These are phyloP conservation scores for Drosophila pectinifera DNA, from an alignment of 1,140 invertebrate genomes.

Conservation along the genomic window DNA sequence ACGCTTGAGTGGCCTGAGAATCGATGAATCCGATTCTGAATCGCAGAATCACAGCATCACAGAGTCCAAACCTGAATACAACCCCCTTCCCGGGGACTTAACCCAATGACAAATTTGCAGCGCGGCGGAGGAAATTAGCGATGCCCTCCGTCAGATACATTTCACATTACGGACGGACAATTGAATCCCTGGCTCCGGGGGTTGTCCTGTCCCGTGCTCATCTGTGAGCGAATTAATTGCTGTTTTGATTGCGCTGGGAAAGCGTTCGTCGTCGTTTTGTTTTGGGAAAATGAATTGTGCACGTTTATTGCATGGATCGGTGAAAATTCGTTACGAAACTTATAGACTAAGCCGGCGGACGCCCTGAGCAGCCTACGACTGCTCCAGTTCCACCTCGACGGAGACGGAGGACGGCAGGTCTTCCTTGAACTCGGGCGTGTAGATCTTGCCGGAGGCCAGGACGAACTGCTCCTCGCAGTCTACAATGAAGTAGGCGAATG, in stretches of 20 bases:
- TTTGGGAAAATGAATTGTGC: constrained; percentile 59
- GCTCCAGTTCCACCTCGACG: constrained; percentile 76
- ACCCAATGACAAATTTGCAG: constrained; percentile 78
- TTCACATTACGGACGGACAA: constrained; percentile 82
- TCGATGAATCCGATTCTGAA: constrained; percentile 45
- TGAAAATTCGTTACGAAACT: constrained; percentile 76
- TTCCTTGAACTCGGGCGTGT: constrained; percentile 83
- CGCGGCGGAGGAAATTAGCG: constrained; percentile 74
- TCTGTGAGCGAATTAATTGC: constrained; percentile 77
- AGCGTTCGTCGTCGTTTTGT: constrained; percentile 25
- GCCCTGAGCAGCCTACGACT: constrained; percentile 36
- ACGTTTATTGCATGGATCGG: constrained; percentile 62
- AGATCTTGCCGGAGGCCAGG: constrained; percentile 88
- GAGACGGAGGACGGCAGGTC: constrained; percentile 63
- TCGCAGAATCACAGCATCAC: constrained; percentile 26
- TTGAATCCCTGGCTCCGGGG: constrained; percentile 65
- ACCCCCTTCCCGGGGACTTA: constrained; percentile 21
- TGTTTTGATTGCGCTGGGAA: constrained; percentile 82
- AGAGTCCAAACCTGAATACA: constrained; percentile 5
- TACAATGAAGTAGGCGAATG: constrained; percentile 89
- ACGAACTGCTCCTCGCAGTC: constrained; percentile 88
- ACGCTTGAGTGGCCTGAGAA: constrained; percentile 73
- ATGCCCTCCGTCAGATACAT: constrained; percentile 76
- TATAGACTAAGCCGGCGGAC: constrained; percentile 47
- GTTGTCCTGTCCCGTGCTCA: constrained; percentile 43